Conservation (phyloP, 2,113 vertebrate species). For the Apodemus speciosus region DNA sequence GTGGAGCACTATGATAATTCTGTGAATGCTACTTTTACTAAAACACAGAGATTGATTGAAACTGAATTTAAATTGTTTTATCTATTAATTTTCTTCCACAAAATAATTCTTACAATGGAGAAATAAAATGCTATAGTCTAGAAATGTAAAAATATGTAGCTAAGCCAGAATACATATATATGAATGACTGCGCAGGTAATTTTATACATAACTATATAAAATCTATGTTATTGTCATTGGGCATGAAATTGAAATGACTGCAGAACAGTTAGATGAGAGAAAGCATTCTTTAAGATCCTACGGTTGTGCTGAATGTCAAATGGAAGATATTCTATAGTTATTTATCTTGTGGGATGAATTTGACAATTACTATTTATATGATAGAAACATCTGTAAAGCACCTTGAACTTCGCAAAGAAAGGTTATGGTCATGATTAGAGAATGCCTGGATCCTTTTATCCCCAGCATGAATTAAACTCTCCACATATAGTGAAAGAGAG, state of each 20-base stretch:
- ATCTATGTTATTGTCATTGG: not conserved
- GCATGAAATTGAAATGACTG: not conserved
- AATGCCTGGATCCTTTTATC: conserved; percentile 15
- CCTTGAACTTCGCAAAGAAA: conserved; percentile 8
- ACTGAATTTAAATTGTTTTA: not conserved
- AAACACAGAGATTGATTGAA: not conserved
- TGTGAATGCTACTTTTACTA: not conserved
- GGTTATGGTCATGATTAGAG: not conserved
- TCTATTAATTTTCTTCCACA: not conserved
- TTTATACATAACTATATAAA: not conserved
- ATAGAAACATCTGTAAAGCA: conserved; percentile 50
- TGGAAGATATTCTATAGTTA: conserved; percentile 1
- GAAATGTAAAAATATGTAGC: not conserved
- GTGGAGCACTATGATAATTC: not conserved
- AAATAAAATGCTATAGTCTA: not conserved
- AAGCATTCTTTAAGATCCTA: not conserved
- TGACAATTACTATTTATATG: conserved; percentile 35
- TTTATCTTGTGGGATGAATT: not conserved
- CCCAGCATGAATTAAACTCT: not conserved
- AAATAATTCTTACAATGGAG: not conserved
- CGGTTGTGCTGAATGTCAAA: not conserved
- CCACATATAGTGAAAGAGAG: not conserved
- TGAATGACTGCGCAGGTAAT: not conserved
- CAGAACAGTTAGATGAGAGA: not conserved
- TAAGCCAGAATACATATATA: not conserved